Conservation (phyloP, 2,113 vertebrate genomes). For the Drymodes brunneopygia region DNA sequence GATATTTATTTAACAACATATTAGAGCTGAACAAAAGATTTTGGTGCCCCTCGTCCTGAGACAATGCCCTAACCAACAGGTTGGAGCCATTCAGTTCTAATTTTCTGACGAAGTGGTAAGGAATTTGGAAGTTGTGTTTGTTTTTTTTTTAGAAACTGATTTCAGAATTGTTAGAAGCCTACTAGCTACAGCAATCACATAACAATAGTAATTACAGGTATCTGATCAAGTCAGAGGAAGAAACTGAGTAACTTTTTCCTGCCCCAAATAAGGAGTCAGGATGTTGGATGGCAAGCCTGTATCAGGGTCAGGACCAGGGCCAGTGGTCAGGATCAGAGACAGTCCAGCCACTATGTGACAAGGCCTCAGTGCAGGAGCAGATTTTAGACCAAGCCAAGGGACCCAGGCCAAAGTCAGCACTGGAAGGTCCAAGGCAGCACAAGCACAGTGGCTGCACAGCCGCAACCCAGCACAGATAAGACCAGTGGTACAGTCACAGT, state of each 20-base stretch:
- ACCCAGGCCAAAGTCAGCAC: not conserved
- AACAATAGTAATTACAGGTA: too few relatives aligned
- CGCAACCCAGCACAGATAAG: rapidly evolving
- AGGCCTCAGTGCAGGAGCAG: not conserved
- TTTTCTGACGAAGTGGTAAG: not conserved
- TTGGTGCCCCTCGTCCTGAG: not conserved
- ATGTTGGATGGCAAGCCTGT: rapidly evolving
- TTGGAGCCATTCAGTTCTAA: not conserved
- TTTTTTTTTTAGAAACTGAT: rapidly evolving
- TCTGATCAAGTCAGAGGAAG: too few relatives aligned
- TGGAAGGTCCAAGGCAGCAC: not conserved
- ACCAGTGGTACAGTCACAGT: not conserved
- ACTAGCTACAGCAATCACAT: not conserved
- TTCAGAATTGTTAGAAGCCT: not conserved
- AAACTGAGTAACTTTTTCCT: too few relatives aligned
- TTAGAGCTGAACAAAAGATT: not conserved
- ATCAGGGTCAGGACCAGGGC: not conserved
- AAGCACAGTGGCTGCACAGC: not conserved
- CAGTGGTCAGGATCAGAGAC: not conserved
- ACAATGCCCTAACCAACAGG: not conserved
- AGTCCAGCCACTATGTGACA: rapidly evolving
- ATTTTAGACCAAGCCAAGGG: not conserved
- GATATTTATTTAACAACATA: not conserved
- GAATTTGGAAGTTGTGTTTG: not conserved
- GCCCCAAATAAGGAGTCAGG: not conserved